Evolutionary conservation across 2,888 invertebrate genomes (phyloP).

Genomic region (Drosophila falleni): DNA sequence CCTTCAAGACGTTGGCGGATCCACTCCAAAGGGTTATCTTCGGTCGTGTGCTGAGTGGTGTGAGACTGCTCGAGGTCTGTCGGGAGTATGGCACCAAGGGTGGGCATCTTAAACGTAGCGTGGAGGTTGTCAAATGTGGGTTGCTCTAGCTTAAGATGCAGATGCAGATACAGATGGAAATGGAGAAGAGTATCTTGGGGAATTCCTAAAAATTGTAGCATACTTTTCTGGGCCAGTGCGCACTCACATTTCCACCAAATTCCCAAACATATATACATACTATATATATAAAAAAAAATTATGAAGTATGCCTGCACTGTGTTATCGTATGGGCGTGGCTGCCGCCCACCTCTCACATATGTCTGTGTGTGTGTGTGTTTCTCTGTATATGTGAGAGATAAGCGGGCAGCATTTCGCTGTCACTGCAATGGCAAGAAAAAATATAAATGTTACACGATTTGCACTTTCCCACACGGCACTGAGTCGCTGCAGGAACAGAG

Average conservation of each 20-base stretch:
- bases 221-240: conserved; percentile 42
- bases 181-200: conserved; percentile 1
- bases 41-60: conserved; percentile 74
- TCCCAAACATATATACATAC: conserved; percentile 27
- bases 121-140: conserved; percentile 59
- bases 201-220: conserved; percentile 38
- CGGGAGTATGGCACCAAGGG: conserved; percentile 78
- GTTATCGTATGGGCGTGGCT: conserved; percentile 60
- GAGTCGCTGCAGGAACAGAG: not conserved
- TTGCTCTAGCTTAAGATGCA: conserved; percentile 7
- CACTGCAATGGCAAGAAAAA: conserved; percentile 43
- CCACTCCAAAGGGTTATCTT: conserved; percentile 78
- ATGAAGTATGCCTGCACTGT: conserved; percentile 61
- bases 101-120: conserved; percentile 70
- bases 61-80: conserved; percentile 66
- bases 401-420: conserved; percentile 69
- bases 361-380: not conserved
- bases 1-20: conserved; percentile 75
- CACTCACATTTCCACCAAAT: conserved; percentile 44
- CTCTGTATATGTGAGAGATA: conserved; percentile 65
- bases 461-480: conserved; percentile 56
- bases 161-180: not conserved
- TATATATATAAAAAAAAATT: conserved; percentile 62
- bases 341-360: conserved; percentile 19
- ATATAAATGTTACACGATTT: conserved; percentile 58